Conservation (phyloP, 2,113 vertebrate species). For the Centropus bengalensis region DNA sequence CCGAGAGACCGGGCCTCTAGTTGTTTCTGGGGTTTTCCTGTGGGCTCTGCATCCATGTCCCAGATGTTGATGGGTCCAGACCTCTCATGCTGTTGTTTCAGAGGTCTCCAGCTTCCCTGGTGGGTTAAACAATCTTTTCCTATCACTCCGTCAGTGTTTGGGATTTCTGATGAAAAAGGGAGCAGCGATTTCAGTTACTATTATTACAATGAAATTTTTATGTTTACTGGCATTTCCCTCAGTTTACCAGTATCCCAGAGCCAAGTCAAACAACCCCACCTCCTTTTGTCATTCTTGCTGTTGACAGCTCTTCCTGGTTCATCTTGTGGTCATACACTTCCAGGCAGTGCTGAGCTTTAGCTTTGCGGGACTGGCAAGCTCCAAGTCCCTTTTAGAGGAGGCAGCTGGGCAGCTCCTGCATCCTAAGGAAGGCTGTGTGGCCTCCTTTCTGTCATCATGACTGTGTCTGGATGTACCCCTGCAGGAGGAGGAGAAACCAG, state of each 20-base stretch:
- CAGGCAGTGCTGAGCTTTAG: not conserved
- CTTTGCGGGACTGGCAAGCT: accelerated
- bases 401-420: not conserved
- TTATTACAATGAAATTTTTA: not conserved
- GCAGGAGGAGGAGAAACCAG: not conserved
- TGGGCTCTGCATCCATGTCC: too few relatives aligned
- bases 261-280: slow-evolving; percentile 41
- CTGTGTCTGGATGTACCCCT: not conserved
- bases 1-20: too few relatives aligned
- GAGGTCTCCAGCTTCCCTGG: not conserved
- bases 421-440: not conserved
- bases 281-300: not conserved
- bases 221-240: not conserved
- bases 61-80: not conserved
- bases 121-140: not conserved
- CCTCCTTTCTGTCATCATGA: not conserved
- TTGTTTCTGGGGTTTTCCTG: too few relatives aligned
- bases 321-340: not conserved
- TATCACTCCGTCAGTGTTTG: not conserved
- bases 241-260: not conserved
- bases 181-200: not conserved
- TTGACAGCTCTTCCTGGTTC: not conserved
- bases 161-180: not conserved
- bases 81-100: not conserved
- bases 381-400: not conserved